A percentile compares a stretch with the other conserved stretches of the same genome.
These are phyloP conservation scores for Sebastes oblongus DNA, from an alignment of 2,797 vertebrate genomes.

Conservation along the genomic window DNA sequence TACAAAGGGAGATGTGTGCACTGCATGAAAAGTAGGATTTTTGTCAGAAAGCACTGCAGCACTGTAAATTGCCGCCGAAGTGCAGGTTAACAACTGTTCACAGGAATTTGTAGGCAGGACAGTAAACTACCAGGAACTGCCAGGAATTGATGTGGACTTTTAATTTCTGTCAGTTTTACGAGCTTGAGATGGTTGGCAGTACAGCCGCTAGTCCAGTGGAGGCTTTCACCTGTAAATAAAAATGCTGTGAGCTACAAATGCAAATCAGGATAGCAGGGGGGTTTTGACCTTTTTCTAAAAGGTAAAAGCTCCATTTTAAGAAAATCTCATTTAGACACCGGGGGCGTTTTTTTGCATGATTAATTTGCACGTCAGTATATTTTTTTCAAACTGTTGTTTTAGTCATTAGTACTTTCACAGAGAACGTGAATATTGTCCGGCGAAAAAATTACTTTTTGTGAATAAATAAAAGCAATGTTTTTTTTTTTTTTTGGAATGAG, in stretches of 20 bases:
- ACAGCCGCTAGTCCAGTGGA: neutral
- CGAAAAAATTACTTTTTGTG: too few relatives aligned
- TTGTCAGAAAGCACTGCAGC: neutral
- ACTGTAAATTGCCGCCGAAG: neutral
- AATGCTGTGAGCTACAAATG: neutral
- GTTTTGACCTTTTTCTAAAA: neutral
- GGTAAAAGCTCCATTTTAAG: neutral
- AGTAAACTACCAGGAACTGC: neutral
- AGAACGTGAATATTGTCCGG: too few relatives aligned
- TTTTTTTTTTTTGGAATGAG: too few relatives aligned
- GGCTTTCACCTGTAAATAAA: neutral
- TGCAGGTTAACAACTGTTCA: neutral
- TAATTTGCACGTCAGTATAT: too few relatives aligned
- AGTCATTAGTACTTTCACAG: too few relatives aligned
- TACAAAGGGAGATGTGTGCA: slow-evolving; percentile 17
- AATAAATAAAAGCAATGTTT: too few relatives aligned
- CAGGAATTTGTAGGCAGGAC: neutral
- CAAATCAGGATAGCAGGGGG: neutral
- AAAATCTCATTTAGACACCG: neutral
- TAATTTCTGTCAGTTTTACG: neutral
- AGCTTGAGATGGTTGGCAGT: neutral
- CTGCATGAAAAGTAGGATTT: neutral
- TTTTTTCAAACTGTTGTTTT: too few relatives aligned
- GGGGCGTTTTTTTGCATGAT: too few relatives aligned
- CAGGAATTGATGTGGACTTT: neutral